Conservation (phyloP, 2,797 vertebrate genomes). For the Parambassis ranga region DNA sequence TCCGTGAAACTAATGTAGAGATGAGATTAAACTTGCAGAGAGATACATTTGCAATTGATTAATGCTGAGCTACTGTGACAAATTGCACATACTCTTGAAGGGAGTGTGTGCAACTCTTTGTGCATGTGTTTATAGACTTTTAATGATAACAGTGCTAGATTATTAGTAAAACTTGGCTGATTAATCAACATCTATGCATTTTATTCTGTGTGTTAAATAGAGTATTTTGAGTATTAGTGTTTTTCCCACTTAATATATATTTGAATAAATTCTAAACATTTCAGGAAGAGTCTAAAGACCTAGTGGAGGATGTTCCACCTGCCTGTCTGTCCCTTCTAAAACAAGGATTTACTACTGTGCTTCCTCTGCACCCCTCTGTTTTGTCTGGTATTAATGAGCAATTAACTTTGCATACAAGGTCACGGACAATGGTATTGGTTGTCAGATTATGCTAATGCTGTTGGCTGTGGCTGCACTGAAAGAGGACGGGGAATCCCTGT, state of each 20-base stretch:
- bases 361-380: slow-evolving; percentile 76
- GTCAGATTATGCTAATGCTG: slow-evolving; percentile 80
- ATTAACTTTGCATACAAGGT: slow-evolving; percentile 82
- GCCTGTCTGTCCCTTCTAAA: slow-evolving; percentile 39
- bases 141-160: slow-evolving; percentile 13
- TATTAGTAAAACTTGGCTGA: slow-evolving; percentile 29
- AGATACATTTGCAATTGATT: slow-evolving; percentile 82
- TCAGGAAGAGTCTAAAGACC: slow-evolving; percentile 45
- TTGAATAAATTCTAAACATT: neutral
- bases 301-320: slow-evolving; percentile 51
- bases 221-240: slow-evolving; percentile 2
- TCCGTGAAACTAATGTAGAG: slow-evolving; percentile 82
- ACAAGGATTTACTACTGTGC: slow-evolving; percentile 55
- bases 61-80: slow-evolving; percentile 73
- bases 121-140: neutral
- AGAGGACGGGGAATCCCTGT: slow-evolving; percentile 64
- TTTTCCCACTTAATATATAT: slow-evolving; percentile 16
- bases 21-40: slow-evolving; percentile 84
- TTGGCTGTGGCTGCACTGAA: slow-evolving; percentile 63
- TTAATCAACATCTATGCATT: slow-evolving; percentile 5
- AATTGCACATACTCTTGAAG: slow-evolving; percentile 70
- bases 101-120: slow-evolving; percentile 54
- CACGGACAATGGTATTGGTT: slow-evolving; percentile 73
- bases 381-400: slow-evolving; percentile 79
- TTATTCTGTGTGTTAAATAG: neutral